phyloP scores from a whole-genome alignment of 2,113 vertebrate species.

The Corynorhinus townsendii region DNA sequence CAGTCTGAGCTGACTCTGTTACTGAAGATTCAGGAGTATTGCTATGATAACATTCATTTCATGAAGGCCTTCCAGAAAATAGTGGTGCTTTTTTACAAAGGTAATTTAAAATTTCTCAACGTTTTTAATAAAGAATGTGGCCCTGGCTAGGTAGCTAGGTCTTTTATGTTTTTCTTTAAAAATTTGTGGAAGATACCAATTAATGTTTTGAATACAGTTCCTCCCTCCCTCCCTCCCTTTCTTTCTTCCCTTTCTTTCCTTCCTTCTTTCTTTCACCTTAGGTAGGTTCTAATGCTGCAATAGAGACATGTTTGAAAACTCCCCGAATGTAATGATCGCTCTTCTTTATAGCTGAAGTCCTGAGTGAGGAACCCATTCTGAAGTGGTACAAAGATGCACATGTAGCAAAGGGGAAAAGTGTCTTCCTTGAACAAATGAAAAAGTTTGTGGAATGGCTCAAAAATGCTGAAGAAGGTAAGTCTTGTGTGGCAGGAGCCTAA shows the following conservation, averaged over 20 bases:
- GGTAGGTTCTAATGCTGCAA: background rate
- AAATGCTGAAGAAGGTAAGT: constrained; percentile 96
- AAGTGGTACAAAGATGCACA: constrained; percentile 98
- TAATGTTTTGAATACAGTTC: background rate
- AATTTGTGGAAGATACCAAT: background rate
- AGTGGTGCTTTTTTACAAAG: constrained; percentile 99
- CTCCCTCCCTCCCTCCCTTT: too few relatives aligned
- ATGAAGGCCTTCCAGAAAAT: constrained; percentile 99
- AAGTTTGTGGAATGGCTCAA: constrained; percentile 99
- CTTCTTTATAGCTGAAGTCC: constrained; percentile 88
- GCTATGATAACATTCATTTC: constrained; percentile 99
- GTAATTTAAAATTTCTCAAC: constrained; percentile 74
- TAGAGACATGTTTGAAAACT: background rate
- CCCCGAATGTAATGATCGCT: background rate
- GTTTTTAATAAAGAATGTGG: too few relatives aligned
- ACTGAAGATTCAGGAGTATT: constrained; percentile 99
- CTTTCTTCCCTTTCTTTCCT: too few relatives aligned
- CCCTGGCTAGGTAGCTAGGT: background rate
- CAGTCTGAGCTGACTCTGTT: constrained; percentile 98
- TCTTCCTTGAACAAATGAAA: constrained; percentile 99
- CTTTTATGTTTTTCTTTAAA: background rate
- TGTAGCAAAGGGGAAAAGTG: constrained; percentile 94
- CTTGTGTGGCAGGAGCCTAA: background rate
- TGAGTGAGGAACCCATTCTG: constrained; percentile 98
- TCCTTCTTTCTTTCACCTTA: background rate